Percentiles rank a stretch among this genome's conserved stretches.
These are phyloP conservation scores for Hoplodrina ambigua DNA, from an alignment of 2,888 invertebrate genomes.

Conservation along the genomic window DNA sequence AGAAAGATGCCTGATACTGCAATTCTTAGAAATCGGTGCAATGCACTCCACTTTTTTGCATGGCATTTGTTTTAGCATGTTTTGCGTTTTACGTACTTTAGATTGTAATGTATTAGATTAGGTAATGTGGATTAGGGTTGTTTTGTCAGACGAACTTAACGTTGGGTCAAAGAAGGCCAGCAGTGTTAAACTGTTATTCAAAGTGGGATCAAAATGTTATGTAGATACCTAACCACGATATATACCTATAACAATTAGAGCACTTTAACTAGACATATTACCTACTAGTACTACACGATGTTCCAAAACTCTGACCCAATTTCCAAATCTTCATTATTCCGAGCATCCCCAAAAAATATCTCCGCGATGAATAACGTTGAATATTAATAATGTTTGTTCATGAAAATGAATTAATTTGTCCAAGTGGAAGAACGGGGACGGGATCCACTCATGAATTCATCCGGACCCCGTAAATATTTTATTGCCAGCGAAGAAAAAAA, in stretches of 20 bases:
- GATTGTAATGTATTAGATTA: background rate
- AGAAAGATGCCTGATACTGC: conserved; percentile 83
- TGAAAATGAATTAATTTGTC: conserved; percentile 86
- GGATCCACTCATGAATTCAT: conserved; percentile 84
- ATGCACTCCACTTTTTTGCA: conserved; percentile 75
- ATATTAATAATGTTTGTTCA: conserved; percentile 81
- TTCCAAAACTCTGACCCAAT: conserved; percentile 39
- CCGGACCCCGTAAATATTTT: conserved; percentile 88
- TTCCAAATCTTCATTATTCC: conserved; percentile 23
- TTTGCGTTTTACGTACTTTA: conserved; percentile 13
- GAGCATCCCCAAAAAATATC: conserved; percentile 52
- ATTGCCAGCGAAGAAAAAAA: conserved; percentile 83
- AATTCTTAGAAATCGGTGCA: conserved; percentile 83
- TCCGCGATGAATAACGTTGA: conserved; percentile 65
- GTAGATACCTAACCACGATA: too few relatives aligned
- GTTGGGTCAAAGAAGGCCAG: too few relatives aligned
- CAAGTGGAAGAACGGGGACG: conserved; percentile 79
- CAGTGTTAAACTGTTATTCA: too few relatives aligned
- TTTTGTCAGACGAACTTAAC: too few relatives aligned
- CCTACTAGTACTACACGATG: background rate
- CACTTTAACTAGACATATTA: background rate
- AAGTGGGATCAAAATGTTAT: too few relatives aligned
- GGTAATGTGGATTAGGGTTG: background rate
- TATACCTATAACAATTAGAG: background rate
- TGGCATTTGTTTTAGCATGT: conserved; percentile 53